Evolutionary conservation across 2,888 invertebrate species (phyloP), one percentile per base, ranked within the genome.

Genomic region (Nemurella pictetii): DNA sequence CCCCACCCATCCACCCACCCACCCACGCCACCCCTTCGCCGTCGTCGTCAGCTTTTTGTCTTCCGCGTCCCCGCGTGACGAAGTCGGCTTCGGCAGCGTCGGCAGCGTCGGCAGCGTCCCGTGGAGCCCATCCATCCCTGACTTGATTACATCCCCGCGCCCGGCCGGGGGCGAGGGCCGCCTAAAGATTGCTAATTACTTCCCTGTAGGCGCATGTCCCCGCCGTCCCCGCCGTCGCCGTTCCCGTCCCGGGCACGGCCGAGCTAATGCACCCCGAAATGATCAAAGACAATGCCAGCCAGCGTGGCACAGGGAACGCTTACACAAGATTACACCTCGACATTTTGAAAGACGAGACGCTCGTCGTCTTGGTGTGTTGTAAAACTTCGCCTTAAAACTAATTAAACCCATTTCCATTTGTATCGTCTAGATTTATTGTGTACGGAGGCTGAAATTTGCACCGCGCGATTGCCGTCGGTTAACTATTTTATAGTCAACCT

Each of bases 141-240:
- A 55, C 55, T 55, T 55, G 55, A 55, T 55, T 55, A 55, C 55
- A 55, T 20, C 55, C 55, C 32, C 9, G n/a, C n/a, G n/a, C n/a
- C 32, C 1, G 55, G 55, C 55, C 15, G 2, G 5, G 12, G 20
- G 55, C 55, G 55, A 20, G 55, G 9, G 55, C 55, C 55, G 20
- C 20, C 55, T 55, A 75, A 75, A 75, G 75, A 75, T 75, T 12
- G 27, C 75, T 75, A 75, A 75, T 75, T 75, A 75, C 55, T 55
- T 12, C 55, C 32, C 55, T 20, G 55, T 55, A 20, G 55, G 5
- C 55, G 55, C n/a, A n/a, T n/a, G n/a, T n/a, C 55, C 55, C 15
- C 55, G 55, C 55, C 15, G 12, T 12, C 55, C 55, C 55, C 20
- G 55, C 55, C 55, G 15, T 55, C 15, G 15, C 55, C 55, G 32